Evolutionary conservation across 2,797 vertebrate species (phyloP).

Genomic region (Danio aesculapii): DNA sequence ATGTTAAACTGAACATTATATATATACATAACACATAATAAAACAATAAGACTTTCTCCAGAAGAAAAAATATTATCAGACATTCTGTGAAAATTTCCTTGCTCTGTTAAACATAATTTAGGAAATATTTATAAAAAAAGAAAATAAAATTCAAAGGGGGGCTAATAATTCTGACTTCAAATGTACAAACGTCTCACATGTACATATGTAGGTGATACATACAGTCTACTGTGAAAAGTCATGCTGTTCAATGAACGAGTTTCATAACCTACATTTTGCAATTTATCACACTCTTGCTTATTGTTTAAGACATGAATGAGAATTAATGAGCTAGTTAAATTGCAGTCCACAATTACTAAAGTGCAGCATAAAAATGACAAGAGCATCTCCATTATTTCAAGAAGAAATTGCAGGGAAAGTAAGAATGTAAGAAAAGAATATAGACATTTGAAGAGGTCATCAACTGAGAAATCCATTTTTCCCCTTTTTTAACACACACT

Average conservation of each 20-base stretch:
- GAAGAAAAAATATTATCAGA: too few species aligned
- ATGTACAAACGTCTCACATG: too few species aligned
- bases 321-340: conserved; percentile 22
- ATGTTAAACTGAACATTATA: background rate
- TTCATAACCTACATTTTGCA: conserved; percentile 12
- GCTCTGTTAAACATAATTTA: too few species aligned
- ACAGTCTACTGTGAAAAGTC: background rate
- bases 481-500: too few species aligned
- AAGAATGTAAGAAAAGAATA: background rate
- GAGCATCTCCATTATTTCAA: conserved; percentile 9
- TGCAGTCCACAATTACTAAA: conserved; percentile 11
- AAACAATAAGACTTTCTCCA: too few species aligned
- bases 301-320: conserved; percentile 1
- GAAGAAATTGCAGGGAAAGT: background rate
- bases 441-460: background rate
- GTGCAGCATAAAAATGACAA: conserved; percentile 12
- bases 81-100: too few species aligned
- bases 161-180: too few species aligned
- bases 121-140: too few species aligned
- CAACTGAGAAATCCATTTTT: background rate
- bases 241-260: background rate
- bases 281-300: conserved; percentile 1
- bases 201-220: too few species aligned
- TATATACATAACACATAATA: too few species aligned
- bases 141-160: too few species aligned